phyloP scores from a whole-genome alignment of 2,797 vertebrate genomes.

The Cryptoprocta ferox region DNA sequence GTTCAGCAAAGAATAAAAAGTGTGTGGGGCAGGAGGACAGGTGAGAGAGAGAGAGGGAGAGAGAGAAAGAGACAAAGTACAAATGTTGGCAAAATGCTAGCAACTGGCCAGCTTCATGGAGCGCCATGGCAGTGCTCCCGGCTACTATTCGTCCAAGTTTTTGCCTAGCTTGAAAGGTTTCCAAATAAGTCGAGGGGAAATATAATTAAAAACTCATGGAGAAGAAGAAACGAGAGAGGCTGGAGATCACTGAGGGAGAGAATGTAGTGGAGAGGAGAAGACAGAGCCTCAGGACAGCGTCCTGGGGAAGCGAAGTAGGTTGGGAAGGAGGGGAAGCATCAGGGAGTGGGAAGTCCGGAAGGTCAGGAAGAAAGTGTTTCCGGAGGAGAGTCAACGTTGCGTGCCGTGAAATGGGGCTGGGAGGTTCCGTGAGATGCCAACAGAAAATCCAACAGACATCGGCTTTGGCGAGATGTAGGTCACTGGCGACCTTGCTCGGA shows the following conservation, averaged over 20 bases:
- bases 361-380: neutral
- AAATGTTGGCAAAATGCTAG: neutral
- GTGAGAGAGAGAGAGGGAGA: neutral
- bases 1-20: neutral
- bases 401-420: neutral
- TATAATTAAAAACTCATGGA: neutral
- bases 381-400: neutral
- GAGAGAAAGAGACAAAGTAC: neutral
- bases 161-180: neutral
- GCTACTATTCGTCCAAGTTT: neutral
- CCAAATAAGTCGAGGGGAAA: neutral
- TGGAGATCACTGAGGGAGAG: conserved; percentile 1
- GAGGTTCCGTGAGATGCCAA: neutral
- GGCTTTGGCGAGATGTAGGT: conserved; percentile 14
- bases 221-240: neutral
- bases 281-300: neutral
- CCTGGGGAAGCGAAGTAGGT: neutral
- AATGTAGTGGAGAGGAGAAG: neutral
- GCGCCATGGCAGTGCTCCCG: neutral
- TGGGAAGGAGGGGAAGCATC: neutral
- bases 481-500: neutral
- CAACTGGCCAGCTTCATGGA: neutral
- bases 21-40: too few species aligned
- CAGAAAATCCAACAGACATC: neutral
- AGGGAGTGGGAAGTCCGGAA: neutral